These are phyloP conservation scores for Molossus alvarezi DNA, from an alignment of 2,797 vertebrate genomes.

Conservation along the genomic window DNA sequence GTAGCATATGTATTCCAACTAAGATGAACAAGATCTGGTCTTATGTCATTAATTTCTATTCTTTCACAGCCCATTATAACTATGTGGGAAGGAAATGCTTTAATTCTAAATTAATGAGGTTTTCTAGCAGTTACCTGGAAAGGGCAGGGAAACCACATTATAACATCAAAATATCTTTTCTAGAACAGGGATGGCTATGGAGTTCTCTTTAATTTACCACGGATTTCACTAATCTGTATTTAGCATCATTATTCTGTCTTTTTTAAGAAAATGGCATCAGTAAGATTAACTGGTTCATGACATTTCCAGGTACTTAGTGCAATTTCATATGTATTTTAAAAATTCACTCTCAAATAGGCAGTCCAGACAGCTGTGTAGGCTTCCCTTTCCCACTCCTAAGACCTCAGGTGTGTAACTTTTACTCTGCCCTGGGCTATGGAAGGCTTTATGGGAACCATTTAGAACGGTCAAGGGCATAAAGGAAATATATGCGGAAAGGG, in stretches of 20 bases:
- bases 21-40: not conserved
- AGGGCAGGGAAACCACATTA: slow-evolving; percentile 45
- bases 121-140: slow-evolving; percentile 30
- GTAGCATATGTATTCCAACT: not conserved
- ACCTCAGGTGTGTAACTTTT: slow-evolving; percentile 61
- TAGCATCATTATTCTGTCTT: not conserved
- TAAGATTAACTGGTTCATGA: slow-evolving; percentile 34
- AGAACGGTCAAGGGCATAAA: slow-evolving; percentile 84
- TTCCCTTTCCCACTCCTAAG: slow-evolving; percentile 14
- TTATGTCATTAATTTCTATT: slow-evolving; percentile 32
- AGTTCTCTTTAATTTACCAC: not conserved
- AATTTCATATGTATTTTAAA: slow-evolving; percentile 62
- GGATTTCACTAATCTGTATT: not conserved
- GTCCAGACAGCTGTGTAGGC: not conserved
- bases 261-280: slow-evolving; percentile 27
- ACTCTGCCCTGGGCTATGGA: slow-evolving; percentile 52
- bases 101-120: slow-evolving; percentile 59
- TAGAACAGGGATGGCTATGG: not conserved
- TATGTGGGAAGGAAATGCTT: slow-evolving; percentile 45
- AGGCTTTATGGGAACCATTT: slow-evolving; percentile 81
- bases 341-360: not conserved
- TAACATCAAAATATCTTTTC: slow-evolving; percentile 2
- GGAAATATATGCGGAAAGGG: slow-evolving; percentile 84
- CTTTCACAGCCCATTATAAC: slow-evolving; percentile 11
- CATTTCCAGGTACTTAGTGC: slow-evolving; percentile 34